Evolutionary conservation across 1,140 invertebrate genomes (phyloP), one percentile per base, ranked within the genome.

Genomic region (Vollenhovia emeryi): DNA sequence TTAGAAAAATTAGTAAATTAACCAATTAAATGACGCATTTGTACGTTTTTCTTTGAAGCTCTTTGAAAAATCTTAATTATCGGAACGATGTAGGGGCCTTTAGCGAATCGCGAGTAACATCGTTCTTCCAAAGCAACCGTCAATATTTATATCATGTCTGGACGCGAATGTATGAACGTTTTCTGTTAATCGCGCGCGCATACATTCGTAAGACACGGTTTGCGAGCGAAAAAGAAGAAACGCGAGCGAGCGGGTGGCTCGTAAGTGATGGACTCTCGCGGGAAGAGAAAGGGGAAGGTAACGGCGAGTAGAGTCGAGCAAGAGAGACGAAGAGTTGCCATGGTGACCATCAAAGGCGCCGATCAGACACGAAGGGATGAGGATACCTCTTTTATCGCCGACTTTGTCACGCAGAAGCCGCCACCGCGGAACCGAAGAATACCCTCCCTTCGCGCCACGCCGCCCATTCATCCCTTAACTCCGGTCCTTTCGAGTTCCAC

Each of bases 301-400:
- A 36, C n/a, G 36, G 50, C 66, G 50, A 78, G 59, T 78, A 50
- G n/a, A n/a, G 40, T 33, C 59, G 50, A 57, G 59, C 85, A 57
- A 75, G 36, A 83, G 83, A 85, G 57, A 86, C 74, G 69, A 71
- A 73, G 71, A 84, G 92, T 93, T 92, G 85, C 91, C 91, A 93
- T 93, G 91, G 91, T 89, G 89, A 93, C 88, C 91, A 91, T 92
- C 92, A 93, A 93, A 92, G 91, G 91, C 91, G 89, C 86, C 87
- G 89, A 92, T 92, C 91, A 90, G 90, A 92, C 88, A 91, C 59
- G 85, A 88, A 86, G 84, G 88, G 88, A 80, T 88, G 85, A 74
- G 78, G 75, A 13, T 27, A 68, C 89, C 64, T 78, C 87, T 85
- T 92, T 89, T 91, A 87, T 84, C 79, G 74, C 60, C 83, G 83